Evolutionary conservation across 30 jellyfish, hydroid and myxozoan genomes (phyloP), one percentile per base, ranked within the genome.

Genomic region (Mastigias papua): DNA sequence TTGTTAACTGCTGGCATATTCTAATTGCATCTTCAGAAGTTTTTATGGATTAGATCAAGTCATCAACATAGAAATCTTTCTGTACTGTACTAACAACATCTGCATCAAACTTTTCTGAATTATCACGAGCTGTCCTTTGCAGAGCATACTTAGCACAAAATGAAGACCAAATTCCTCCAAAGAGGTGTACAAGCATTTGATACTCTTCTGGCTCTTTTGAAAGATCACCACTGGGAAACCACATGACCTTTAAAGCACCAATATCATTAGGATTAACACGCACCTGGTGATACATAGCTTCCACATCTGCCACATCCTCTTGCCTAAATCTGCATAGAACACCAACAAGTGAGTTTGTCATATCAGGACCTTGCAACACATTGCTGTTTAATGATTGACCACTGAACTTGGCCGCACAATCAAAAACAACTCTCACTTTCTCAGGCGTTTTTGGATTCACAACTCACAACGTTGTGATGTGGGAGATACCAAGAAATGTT

Each of bases 351-450:
- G 78, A 34, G 34, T 46, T 84, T 48, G 89, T 71, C 46, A 69
- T 23, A 64, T 84, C 90, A 21, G 93, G 90, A 7, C 93, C 93
- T 54, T 84, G 93, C 64, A 84, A 46, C 16, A 46, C 60, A 46
- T 46, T 46, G 60, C 16, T 46, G 60, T 46, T 46, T 46, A 46
- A 29, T 8, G 90, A 86, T 22, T 30, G 67, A 58, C 91, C 91
- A 28, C 22, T 34, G 60, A 11, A 66, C 60, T 86, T 86, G 27
- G 90, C 84, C 8, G 91, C 82, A 64, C 88, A 46, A 65, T 86
- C 91, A 63, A 86, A 86, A 15, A 86, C 95, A 22, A 86, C 90
- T 65, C 95, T 73, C 0, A 74, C 75, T 30, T 69, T 84, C 54
- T 57, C 80, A 1, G 93, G 93, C 71, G 76, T 73, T 61, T 86